Evolutionary conservation across 2,797 vertebrate genomes (phyloP), one percentile per base, ranked within the genome.

Genomic region (Gallinago solitaria): DNA sequence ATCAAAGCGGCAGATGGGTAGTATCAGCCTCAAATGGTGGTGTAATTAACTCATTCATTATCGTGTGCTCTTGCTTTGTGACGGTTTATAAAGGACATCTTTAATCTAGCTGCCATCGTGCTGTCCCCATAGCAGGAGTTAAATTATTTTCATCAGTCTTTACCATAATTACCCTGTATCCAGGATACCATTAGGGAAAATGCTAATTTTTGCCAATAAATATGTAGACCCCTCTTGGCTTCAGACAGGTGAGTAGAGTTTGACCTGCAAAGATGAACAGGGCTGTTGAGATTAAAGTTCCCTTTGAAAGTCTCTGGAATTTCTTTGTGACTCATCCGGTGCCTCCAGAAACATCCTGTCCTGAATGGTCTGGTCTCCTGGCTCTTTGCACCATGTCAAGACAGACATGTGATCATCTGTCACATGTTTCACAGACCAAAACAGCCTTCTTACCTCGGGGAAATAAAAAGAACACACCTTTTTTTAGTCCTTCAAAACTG

Each of bases 41-140:
- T 73, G 83, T 98, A 98, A 98, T 98, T 97, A 97, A 97, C 98
- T 98, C 96, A 97, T 98, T 98, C 97, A 97, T 98, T 98, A 97
- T 97, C 89, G 23, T 57, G 64, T 93, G 94, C 83, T 86, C 51
- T 91, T 93, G 59, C 73, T 87, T 69, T 87, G 59, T 87, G 83
- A 74, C 0, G 41, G 79, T 85, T 94, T 85, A 85, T 83, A 95
- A 94, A 95, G 71, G 71, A 83, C 87, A 86, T 87, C 69, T 90
- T 97, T 95, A 95, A 96, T 95, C 79, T 89, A 83, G 64, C 60
- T 95, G 93, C 88, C 70, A 90, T 87, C 41, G 17, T 64, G 75
- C 71, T 82, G 64, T 94, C 81, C 37, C 59, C 32, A 43, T 70
- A 87, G 82, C n/a, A 93, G 64, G 90, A 94, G 87, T 96, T 96